Percentiles rank a stretch among this genome's conserved stretches.
These are phyloP conservation scores for Blastobasis adustella DNA, from an alignment of 2,888 invertebrate genomes.

Conservation along the genomic window DNA sequence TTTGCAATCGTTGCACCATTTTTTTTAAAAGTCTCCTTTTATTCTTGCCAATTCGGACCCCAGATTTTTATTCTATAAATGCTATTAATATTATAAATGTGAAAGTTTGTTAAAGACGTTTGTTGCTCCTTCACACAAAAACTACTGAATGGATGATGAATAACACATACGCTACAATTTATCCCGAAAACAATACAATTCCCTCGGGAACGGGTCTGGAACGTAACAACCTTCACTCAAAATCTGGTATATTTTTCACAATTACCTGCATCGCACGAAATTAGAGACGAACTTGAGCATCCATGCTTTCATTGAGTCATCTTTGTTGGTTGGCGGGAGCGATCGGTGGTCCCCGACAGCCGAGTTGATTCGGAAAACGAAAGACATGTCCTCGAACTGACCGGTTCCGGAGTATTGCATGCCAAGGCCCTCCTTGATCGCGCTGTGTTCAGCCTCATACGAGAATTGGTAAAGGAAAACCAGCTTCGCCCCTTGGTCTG, in stretches of 20 bases:
- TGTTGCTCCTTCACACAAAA: too few relatives aligned
- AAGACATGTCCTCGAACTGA: constrained; percentile 64
- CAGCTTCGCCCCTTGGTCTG: constrained; percentile 21
- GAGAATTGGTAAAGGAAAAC: constrained; percentile 61
- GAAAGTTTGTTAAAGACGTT: too few relatives aligned
- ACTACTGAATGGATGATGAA: too few relatives aligned
- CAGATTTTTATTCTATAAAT: too few relatives aligned
- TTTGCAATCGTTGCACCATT: too few relatives aligned
- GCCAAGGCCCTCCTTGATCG: constrained; percentile 33
- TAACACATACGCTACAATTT: too few relatives aligned
- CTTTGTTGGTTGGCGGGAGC: constrained; percentile 18
- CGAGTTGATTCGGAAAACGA: constrained; percentile 39
- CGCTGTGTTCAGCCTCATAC: constrained; percentile 49
- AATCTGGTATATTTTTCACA: neutral
- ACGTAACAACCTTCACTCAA: neutral
- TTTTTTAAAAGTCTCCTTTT: too few relatives aligned
- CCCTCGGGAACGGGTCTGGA: too few relatives aligned
- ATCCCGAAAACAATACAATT: too few relatives aligned
- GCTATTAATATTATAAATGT: too few relatives aligned
- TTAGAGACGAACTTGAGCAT: constrained; percentile 43
- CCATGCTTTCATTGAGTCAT: constrained; percentile 36
- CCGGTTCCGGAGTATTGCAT: constrained; percentile 34
- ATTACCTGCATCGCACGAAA: constrained; percentile 48
- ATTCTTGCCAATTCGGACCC: too few relatives aligned
- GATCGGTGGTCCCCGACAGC: constrained; percentile 20